Evolutionary conservation across 2,113 vertebrate species (phyloP), one percentile per base, ranked within the genome.

Genomic region (Glaucidium brasilianum): DNA sequence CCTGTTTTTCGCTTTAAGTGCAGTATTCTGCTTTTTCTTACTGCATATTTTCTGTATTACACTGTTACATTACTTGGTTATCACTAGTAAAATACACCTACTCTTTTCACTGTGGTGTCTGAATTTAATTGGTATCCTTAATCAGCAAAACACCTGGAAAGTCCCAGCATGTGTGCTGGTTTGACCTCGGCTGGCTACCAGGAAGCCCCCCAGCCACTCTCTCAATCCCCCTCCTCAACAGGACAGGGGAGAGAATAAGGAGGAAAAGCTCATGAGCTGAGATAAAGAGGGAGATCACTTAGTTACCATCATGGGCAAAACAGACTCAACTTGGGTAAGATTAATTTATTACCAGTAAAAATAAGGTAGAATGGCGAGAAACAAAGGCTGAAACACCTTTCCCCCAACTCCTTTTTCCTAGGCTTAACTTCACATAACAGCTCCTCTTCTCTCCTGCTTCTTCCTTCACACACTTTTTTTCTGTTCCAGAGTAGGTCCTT

Each of bases 171-270:
- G 5, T 34, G 50, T 41, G 43, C n/a, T 74, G 59, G 21, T 17
- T 27, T 75, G 50, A 56, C 27, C 17, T 10, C 37, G 12, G n/a
- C 23, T 39, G 15, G 52, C 62, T 41, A 25, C 6, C 15, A 47
- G 37, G 39, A 1, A 0, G n/a, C 27, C 34, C 47, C 27, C 22
- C 22, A 62, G 55, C 12, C 2, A 5, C 45, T 35, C 41, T n/a
- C 10, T 43, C 11, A 56, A 23, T 56, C 19, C 11, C 30, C 5
- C 5, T 53, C 18, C 21, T 53, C 8, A 63, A 30, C 8, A 80
- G 58, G 12, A 64, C 10, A 30, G 19, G 27, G 18, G 15, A 71
- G 47, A 80, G 64, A 72, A 47, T 34, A 47, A 55, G 23, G 18
- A 35, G 17, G 18, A n/a, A 43, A 77, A 68, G 53, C 29, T 49